A percentile compares a stretch with the other conserved stretches of the same genome.
Evolutionary conservation across 2,113 vertebrate genomes (phyloP).

Genomic region (Sinocyclocheilus anshuiensis): DNA sequence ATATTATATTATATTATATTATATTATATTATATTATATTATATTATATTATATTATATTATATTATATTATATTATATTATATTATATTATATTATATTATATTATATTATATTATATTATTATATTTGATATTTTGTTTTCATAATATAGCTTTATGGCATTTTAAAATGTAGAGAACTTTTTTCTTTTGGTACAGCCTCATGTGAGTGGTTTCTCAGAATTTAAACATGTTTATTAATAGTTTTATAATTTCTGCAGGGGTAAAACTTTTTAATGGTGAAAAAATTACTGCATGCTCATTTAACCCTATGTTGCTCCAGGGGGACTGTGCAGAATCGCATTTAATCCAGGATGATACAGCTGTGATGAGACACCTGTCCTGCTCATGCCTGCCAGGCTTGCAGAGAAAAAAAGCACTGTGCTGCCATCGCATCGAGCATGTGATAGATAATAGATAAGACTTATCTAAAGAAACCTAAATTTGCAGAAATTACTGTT

Average conservation of each 20-base stretch:
- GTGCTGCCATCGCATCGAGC: not conserved
- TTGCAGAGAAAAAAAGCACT: not conserved
- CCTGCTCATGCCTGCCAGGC: not conserved
- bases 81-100: too few species aligned
- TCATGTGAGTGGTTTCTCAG: not conserved
- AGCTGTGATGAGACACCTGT: constrained; percentile 6
- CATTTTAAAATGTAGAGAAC: too few species aligned
- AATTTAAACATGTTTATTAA: not conserved
- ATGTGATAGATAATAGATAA: not conserved
- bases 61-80: too few species aligned
- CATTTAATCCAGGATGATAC: not conserved
- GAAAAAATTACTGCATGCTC: not conserved
- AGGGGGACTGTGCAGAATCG: not conserved
- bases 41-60: not conserved
- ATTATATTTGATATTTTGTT: too few species aligned
- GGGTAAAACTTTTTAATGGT: not conserved
- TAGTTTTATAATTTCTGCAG: not conserved
- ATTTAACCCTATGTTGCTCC: constrained; percentile 15
- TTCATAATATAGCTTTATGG: not conserved
- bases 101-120: too few species aligned
- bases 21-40: too few species aligned
- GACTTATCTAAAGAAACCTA: not conserved
- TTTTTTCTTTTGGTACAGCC: too few species aligned
- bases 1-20: too few species aligned
- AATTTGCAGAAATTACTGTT: not conserved